Conservation (phyloP, 2,113 vertebrate species). For the Elachura formosa region DNA sequence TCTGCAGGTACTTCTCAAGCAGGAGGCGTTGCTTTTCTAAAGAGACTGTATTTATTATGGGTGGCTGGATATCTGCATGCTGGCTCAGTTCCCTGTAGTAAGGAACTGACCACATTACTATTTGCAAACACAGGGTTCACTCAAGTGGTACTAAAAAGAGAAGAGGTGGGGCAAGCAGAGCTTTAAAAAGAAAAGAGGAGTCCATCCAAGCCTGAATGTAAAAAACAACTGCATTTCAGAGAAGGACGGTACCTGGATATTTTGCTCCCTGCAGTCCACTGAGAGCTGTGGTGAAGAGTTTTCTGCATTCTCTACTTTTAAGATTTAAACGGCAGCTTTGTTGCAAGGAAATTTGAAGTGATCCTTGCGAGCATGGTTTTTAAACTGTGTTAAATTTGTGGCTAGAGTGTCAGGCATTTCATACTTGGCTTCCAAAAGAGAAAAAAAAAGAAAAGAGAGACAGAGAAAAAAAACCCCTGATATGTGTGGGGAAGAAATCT, state of each 20-base stretch:
- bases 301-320: neutral
- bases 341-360: neutral
- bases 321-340: neutral
- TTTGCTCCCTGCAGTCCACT: neutral
- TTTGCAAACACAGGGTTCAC: constrained; percentile 71
- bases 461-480: neutral
- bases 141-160: constrained; percentile 70
- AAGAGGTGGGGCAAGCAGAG: constrained; percentile 67
- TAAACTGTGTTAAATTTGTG: constrained; percentile 82
- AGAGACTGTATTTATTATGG: constrained; percentile 50
- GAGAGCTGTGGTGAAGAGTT: neutral
- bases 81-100: constrained; percentile 60
- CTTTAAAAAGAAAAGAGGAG: constrained; percentile 69
- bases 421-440: constrained; percentile 85
- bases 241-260: neutral
- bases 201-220: constrained; percentile 2
- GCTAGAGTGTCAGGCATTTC: constrained; percentile 88
- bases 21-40: neutral
- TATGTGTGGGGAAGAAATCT: constrained; percentile 9
- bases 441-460: neutral
- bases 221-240: neutral
- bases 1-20: neutral
- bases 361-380: constrained; percentile 31
- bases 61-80: constrained; percentile 51
- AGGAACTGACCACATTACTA: constrained; percentile 58